phyloP scores from a whole-genome alignment of 2,888 invertebrate genomes.

The Melanostoma scalare region DNA sequence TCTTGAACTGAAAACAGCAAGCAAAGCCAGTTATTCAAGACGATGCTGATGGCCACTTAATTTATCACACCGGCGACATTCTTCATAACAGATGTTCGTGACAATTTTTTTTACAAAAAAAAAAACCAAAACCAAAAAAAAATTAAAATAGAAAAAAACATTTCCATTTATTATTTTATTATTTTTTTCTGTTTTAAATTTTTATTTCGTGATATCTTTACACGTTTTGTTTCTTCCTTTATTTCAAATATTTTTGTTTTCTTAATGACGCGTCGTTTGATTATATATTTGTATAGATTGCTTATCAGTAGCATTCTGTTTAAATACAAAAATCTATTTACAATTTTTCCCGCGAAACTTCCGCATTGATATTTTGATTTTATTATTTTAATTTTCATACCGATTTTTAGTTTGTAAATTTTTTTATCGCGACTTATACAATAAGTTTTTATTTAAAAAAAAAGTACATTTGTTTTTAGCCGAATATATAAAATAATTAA shows the following conservation, averaged over 20 bases:
- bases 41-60: slow-evolving; percentile 99
- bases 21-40: slow-evolving; percentile 95
- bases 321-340: slow-evolving; percentile 39
- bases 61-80: slow-evolving; percentile 99
- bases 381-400: slow-evolving; percentile 3
- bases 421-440: slow-evolving; percentile 28
- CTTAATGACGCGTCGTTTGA: slow-evolving; percentile 69
- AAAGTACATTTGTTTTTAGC: slow-evolving; percentile 49
- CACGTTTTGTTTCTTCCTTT: slow-evolving; percentile 56
- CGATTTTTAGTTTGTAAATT: slow-evolving; percentile 19
- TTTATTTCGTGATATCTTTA: slow-evolving; percentile 53
- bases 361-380: slow-evolving; percentile 8
- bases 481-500: slow-evolving; percentile 50
- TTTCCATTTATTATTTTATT: slow-evolving; percentile 72
- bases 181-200: slow-evolving; percentile 69
- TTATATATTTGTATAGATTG: slow-evolving; percentile 64
- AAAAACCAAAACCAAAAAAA: slow-evolving; percentile 60
- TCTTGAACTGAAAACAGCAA: slow-evolving; percentile 78
- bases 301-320: slow-evolving; percentile 41
- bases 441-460: slow-evolving; percentile 47
- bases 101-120: slow-evolving; percentile 84
- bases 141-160: slow-evolving; percentile 73
- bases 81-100: slow-evolving; percentile 99
- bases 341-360: slow-evolving; percentile 16
- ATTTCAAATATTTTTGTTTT: slow-evolving; percentile 73